Evolutionary conservation across 2,888 invertebrate genomes (phyloP).

Genomic region (Ellobium chinense): DNA sequence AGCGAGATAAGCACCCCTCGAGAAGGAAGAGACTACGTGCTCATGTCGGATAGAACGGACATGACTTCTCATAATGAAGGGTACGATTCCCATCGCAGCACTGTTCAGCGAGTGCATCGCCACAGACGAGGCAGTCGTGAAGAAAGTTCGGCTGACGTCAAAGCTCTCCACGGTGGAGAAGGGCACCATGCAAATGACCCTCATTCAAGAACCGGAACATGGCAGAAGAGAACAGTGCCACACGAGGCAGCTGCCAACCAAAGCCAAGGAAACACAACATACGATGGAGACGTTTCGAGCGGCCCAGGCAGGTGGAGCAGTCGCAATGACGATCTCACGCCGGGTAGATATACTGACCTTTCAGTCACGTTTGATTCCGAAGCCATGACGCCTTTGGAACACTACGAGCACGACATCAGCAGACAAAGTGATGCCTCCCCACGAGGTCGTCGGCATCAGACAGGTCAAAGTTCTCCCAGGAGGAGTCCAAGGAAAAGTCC

Average conservation of each 20-base stretch:
- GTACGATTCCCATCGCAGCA: background rate
- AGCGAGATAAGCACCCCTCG: conserved; percentile 2
- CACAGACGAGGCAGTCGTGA: background rate
- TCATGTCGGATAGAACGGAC: background rate
- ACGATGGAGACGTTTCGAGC: conserved; percentile 1
- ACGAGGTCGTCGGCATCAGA: background rate
- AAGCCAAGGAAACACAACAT: background rate
- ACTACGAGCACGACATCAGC: background rate
- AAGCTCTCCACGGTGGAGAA: background rate
- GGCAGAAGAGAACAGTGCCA: background rate
- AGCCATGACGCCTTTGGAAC: background rate
- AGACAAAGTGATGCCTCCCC: background rate
- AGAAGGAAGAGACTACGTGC: background rate
- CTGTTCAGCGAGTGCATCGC: background rate
- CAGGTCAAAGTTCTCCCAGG: background rate
- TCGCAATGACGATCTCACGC: background rate
- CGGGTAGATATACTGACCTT: background rate
- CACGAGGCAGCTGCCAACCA: background rate
- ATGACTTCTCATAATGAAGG: conserved; percentile 3
- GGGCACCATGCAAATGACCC: background rate
- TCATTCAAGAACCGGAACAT: background rate
- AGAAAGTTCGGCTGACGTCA: background rate
- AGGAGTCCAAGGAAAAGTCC: background rate
- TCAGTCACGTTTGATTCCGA: background rate
- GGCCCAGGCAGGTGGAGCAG: background rate